Conservation (phyloP, 1,140 invertebrate species). For the Megalopta genalis region DNA sequence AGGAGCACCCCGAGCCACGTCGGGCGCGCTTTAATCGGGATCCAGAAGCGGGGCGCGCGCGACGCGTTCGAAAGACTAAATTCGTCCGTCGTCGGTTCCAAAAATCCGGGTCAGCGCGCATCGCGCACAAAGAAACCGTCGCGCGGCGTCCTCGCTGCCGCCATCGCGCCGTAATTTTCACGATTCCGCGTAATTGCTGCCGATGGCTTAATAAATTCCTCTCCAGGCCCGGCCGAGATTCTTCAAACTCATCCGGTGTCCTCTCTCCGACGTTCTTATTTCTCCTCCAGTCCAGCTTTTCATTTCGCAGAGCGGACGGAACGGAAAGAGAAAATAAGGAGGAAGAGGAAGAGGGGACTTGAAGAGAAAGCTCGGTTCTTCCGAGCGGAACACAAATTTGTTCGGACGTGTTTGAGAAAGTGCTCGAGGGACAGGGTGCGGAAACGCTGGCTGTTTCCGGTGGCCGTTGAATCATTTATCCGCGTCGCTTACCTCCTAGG, state of each 20-base stretch:
- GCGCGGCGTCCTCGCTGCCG: too few species aligned
- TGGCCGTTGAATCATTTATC: conserved; percentile 37
- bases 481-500: conserved; percentile 24
- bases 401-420: conserved; percentile 6
- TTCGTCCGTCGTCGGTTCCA: too few species aligned
- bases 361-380: not conserved
- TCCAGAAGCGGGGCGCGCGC: not conserved
- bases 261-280: too few species aligned
- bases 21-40: not conserved
- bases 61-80: not conserved
- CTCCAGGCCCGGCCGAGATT: not conserved
- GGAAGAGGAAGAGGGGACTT: too few species aligned
- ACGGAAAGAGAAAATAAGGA: not conserved
- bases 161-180: conserved; percentile 10
- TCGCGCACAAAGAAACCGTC: conserved; percentile 23
- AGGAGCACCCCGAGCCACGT: not conserved
- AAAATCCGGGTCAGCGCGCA: conserved; percentile 40
- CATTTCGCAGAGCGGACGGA: not conserved
- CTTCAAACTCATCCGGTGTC: not conserved
- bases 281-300: not conserved
- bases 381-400: conserved; percentile 28
- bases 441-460: conserved; percentile 21
- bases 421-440: conserved; percentile 24
- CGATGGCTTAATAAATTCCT: conserved; percentile 25
- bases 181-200: conserved; percentile 34